A percentile compares a stretch with the other conserved stretches of the same genome.
phyloP scores from a whole-genome alignment of 2,797 vertebrate species.

The Heteromormyrus szaboi region DNA sequence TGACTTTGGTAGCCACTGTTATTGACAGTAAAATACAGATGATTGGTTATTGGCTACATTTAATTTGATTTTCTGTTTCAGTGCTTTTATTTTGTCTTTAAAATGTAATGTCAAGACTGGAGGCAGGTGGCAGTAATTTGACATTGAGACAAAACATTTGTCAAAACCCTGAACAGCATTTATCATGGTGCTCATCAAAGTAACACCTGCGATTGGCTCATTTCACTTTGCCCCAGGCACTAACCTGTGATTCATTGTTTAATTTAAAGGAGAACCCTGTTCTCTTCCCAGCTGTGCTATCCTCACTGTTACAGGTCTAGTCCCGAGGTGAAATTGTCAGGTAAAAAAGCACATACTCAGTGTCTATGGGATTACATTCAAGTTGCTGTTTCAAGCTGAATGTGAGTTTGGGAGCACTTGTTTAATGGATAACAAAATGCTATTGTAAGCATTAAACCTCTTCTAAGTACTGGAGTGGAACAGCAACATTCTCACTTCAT shows the following conservation, averaged over 20 bases:
- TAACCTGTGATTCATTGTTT: conserved; percentile 11
- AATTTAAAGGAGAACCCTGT: neutral
- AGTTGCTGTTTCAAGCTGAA: neutral
- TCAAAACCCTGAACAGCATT: neutral
- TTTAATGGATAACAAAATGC: neutral
- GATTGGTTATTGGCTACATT: neutral
- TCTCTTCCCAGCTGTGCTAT: neutral
- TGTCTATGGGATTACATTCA: neutral
- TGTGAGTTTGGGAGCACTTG: neutral
- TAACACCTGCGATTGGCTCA: neutral
- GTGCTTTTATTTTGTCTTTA: neutral
- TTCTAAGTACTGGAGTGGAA: neutral
- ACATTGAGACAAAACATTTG: neutral
- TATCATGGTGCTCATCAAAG: neutral
- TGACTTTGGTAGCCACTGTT: neutral
- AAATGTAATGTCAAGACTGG: neutral
- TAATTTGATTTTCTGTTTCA: neutral
- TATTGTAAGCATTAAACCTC: neutral
- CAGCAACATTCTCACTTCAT: neutral
- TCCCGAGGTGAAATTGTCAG: neutral
- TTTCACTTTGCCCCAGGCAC: neutral
- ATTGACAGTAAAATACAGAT: neutral
- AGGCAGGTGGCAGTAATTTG: neutral
- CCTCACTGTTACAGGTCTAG: neutral
- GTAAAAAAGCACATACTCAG: neutral